Evolutionary conservation across 2,113 vertebrate species (phyloP).

Genomic region (Otolemur garnettii): DNA sequence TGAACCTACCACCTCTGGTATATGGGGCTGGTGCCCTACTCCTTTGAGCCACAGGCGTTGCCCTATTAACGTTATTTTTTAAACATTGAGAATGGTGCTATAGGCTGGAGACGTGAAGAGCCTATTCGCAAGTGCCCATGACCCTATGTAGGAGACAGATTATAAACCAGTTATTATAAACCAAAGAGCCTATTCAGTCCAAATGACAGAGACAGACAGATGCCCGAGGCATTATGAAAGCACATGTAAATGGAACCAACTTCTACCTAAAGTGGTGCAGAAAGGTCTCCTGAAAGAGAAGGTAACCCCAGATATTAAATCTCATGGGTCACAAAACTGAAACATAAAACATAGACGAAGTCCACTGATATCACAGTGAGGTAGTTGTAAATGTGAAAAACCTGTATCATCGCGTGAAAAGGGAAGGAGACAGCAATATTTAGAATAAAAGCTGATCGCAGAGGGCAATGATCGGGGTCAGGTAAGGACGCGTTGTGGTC

Average conservation of each 20-base stretch:
- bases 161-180: neutral
- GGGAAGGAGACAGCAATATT: conserved; percentile 3
- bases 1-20: too few relatives aligned
- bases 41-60: too few relatives aligned
- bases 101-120: neutral
- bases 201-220: neutral
- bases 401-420: neutral
- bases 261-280: neutral
- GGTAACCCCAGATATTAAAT: neutral
- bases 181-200: neutral
- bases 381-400: neutral
- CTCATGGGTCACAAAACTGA: neutral
- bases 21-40: too few relatives aligned
- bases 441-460: neutral
- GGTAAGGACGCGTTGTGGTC: neutral
- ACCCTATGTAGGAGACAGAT: neutral
- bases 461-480: neutral
- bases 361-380: neutral
- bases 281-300: neutral
- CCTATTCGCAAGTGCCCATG: neutral
- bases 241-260: neutral
- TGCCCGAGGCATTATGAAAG: neutral
- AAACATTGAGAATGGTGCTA: neutral
- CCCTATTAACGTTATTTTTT: neutral
- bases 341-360: neutral